Evolutionary conservation across 37 sponge, comb jelly and placozoan genomes (phyloP).

Genomic region (Chondrilla cf. caribensis): DNA sequence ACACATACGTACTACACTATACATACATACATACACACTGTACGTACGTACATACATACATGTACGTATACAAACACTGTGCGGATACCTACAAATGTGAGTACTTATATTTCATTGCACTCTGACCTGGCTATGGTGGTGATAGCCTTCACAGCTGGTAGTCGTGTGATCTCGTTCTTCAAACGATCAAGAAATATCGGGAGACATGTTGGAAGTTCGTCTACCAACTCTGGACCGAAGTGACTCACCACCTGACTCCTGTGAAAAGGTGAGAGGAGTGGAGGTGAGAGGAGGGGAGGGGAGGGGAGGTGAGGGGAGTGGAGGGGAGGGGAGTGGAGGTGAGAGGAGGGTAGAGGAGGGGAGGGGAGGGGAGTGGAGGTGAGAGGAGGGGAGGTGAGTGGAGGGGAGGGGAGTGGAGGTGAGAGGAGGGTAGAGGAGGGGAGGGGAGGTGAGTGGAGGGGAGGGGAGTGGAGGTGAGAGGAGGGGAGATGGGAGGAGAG

Average conservation of each 20-base stretch:
- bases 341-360: no score
- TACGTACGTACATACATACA: no score
- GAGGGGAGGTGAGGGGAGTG: neutral
- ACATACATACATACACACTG: no score
- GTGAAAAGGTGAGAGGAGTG: neutral
- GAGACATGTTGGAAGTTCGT: conserved; percentile 71
- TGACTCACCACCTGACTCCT: conserved; percentile 85
- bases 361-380: neutral
- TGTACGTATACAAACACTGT: no score
- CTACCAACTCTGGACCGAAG: conserved; percentile 69
- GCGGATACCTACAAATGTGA: neutral
- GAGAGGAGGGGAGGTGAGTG: no score
- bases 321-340: no score
- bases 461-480: neutral
- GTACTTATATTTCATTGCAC: neutral
- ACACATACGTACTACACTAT: no score
- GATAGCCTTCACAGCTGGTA: conserved; percentile 90
- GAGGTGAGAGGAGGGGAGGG: no score
- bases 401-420: no score
- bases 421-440: no score
- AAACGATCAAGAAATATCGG: conserved; percentile 92
- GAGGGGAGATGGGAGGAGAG: no score
- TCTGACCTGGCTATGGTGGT: conserved; percentile 89
- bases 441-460: no score
- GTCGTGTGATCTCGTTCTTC: conserved; percentile 92